A percentile compares a stretch with the other conserved stretches of the same genome.
Conservation (phyloP, 2,113 vertebrate species). For the Macquaria ambigua region DNA sequence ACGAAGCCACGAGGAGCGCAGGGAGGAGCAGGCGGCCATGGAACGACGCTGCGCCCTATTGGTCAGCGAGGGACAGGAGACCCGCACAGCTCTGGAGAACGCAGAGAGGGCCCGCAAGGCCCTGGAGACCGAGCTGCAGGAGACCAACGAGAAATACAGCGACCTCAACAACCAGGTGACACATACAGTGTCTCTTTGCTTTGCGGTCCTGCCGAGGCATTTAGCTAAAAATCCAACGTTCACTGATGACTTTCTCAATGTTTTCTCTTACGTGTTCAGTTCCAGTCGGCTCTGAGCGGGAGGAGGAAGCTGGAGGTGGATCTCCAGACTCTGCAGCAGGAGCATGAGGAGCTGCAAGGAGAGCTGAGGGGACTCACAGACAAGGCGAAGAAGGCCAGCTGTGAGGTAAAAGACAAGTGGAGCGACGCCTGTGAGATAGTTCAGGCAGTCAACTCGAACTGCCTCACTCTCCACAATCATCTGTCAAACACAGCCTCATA, state of each 20-base stretch:
- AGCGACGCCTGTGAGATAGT: too few relatives aligned
- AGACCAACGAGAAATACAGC: slow-evolving; percentile 79
- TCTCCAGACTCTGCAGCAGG: slow-evolving; percentile 84
- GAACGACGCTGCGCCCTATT: slow-evolving; percentile 83
- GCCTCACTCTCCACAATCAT: too few relatives aligned
- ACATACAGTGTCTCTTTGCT: accelerated
- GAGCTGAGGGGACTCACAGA: slow-evolving; percentile 79
- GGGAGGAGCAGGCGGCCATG: slow-evolving; percentile 79
- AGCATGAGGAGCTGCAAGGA: slow-evolving; percentile 84
- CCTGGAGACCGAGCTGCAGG: slow-evolving; percentile 83
- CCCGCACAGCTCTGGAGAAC: slow-evolving; percentile 71
- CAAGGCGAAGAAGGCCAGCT: slow-evolving; percentile 82
- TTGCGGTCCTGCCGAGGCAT: neutral
- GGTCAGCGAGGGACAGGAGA: slow-evolving; percentile 77
- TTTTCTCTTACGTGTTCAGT: slow-evolving; percentile 61
- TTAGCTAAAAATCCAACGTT: too few relatives aligned
- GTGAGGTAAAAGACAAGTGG: slow-evolving; percentile 76
- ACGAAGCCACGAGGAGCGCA: slow-evolving; percentile 76
- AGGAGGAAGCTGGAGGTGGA: slow-evolving; percentile 86
- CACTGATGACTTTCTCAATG: neutral
- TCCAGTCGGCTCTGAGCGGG: slow-evolving; percentile 78
- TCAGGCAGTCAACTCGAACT: too few relatives aligned
- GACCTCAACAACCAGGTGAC: slow-evolving; percentile 85
- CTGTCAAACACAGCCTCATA: too few relatives aligned
- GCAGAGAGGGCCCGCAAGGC: slow-evolving; percentile 80